These are phyloP conservation scores for Loris lydekkerianus DNA, from an alignment of 2,797 vertebrate species.

Conservation along the genomic window DNA sequence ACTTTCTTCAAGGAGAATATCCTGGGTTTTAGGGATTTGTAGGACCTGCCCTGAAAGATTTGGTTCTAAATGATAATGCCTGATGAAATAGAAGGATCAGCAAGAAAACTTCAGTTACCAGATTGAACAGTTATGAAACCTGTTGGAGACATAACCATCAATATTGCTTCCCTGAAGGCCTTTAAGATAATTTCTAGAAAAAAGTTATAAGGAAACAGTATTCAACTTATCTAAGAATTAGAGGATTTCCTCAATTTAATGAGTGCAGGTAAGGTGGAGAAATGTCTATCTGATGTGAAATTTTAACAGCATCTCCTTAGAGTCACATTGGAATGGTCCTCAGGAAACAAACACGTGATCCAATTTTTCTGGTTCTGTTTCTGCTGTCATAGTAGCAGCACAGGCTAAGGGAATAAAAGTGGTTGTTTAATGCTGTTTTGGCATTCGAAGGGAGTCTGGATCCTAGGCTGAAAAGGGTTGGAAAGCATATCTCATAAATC, in stretches of 20 bases:
- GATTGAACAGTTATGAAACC: background rate
- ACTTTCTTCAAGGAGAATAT: background rate
- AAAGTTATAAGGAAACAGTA: constrained; percentile 39
- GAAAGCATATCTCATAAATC: constrained; percentile 62
- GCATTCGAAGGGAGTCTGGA: background rate
- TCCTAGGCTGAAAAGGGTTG: constrained; percentile 25
- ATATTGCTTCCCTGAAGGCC: background rate
- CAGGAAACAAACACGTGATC: constrained; percentile 34
- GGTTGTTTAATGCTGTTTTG: constrained; percentile 53
- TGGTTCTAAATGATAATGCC: background rate
- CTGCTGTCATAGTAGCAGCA: background rate
- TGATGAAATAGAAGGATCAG: background rate
- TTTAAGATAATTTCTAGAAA: constrained; percentile 59
- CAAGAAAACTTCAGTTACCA: background rate
- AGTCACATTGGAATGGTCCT: constrained; percentile 5
- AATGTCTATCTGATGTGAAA: background rate
- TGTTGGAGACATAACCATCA: background rate
- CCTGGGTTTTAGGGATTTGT: background rate
- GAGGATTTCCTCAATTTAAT: background rate
- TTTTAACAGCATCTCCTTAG: background rate
- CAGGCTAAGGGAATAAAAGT: background rate
- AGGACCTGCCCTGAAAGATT: background rate
- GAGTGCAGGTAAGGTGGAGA: constrained; percentile 37
- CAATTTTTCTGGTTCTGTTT: constrained; percentile 54
- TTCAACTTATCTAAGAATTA: constrained; percentile 20